Evolutionary conservation across 2,888 invertebrate genomes (phyloP), one percentile per base, ranked within the genome.

Genomic region (Gari tellinella): DNA sequence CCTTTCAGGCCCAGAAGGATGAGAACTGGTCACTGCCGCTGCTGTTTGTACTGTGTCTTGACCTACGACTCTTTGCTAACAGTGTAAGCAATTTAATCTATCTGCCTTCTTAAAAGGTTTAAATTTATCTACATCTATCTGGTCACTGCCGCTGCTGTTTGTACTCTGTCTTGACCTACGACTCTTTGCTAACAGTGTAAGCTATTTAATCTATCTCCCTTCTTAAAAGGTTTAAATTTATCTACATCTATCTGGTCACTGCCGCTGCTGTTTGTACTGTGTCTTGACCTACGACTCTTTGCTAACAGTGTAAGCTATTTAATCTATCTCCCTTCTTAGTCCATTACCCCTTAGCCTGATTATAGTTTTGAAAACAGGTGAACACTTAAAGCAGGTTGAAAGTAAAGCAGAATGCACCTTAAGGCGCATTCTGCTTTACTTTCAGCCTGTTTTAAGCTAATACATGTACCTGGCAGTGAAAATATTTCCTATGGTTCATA

Each of bases 1-100:
- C 97, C 61, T 93, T 99, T 53, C 97, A 97, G 91, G 93, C 94
- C 40, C 95, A 96, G 83, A 97, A 97, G 65, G 99, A 99, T 83
- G 97, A 97, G 87, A 99, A 99, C 92, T 99, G 99, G 99, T 95
- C 96, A 83, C 92, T 99, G n/a, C 96, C 97, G 0, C 94, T 99
- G 10, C 96, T 99, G 96, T 97, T 97, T 88, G 94, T 95, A 0
- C 94, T 97, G 15, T 97, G 97, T 86, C 93, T 97, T 17, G 99
- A 99, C 92, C 93, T 99, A 45, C 93, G 99, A 62, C 93, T 96
- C n/a, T 93, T 93, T 82, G 93, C 93, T 17, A 91, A 90, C 62
- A 90, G 89, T 85, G 93, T 93, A 85, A 88, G 91, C 85, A n/a
- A 10, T 43, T 37, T 21, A 2, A 46, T 19, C 15, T 57, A 1